Base-by-base conservation (phyloP, 2,113 vertebrate species). In the Tyrannus savana region DNA sequence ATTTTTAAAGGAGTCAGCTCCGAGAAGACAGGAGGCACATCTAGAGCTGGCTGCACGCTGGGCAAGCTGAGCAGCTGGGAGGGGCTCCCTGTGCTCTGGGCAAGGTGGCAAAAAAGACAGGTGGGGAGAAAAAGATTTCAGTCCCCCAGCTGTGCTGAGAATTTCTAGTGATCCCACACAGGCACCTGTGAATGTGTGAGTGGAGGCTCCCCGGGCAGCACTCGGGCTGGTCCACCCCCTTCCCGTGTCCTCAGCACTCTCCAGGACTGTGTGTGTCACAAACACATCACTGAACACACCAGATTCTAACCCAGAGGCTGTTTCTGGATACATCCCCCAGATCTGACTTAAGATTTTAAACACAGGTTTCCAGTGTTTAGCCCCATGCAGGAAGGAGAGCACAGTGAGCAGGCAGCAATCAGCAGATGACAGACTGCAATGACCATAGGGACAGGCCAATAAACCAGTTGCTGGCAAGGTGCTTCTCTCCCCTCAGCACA, bases 161-260 rank as follows among this genome's bases (percentile, higher is more conserved):
- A 87, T 74, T 79, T 33, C 55, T 53, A 37, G 31, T 12, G 13
- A 49, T 58, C 44, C 49, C 44, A 35, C 46, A 49, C 6, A 39
- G 28, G 3, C 8, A 4, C 9, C 46, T 28, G 44, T 10, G 49
- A 35, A 19, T 35, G 12, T 53, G 66, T 39, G 50, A 42, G 19
- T 5, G 24, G 44, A 73, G 25, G 44, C 7, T 39, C 31, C 49
- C 67, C 8, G 33, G 84, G 14, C 14, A 66, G 52, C 22, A 25
- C 0, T 0, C 12, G 1, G 8, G 52, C 53, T 46, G 6, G 14
- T 56, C 47, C 14, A 39, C 18, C 42, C 8, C 42, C 46, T 41
- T 42, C 0, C 0, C 31, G 42, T 6, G 27, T 47, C 44, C 66
- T 47, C 33, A 41, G 39, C 41, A 22, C 39, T 47, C 41, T 72